Evolutionary conservation across 2,113 vertebrate species (phyloP).

Genomic region (Melanerpes formicivorus): DNA sequence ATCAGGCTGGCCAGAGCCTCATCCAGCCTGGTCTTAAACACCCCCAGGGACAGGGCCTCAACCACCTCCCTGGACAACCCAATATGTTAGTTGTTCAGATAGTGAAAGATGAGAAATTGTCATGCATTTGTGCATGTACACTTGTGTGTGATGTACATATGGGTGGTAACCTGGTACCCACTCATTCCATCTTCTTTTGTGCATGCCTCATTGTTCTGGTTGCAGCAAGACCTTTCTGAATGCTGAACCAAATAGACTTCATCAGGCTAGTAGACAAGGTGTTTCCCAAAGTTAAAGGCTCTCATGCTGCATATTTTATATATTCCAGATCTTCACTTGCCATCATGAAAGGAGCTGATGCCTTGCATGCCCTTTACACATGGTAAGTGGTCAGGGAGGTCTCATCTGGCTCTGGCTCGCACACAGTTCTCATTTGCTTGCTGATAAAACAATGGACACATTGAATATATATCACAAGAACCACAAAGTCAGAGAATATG

Average conservation of each 20-base stretch:
- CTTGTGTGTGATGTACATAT: fast-evolving
- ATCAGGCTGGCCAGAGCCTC: no score
- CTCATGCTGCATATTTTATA: not conserved
- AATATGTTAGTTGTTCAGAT: not conserved
- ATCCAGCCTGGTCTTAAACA: no score
- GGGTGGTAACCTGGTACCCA: not conserved
- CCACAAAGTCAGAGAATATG: not conserved
- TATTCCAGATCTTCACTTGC: not conserved
- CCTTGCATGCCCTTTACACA: not conserved
- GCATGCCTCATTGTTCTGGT: not conserved
- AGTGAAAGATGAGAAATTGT: not conserved
- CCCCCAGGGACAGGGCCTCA: no score
- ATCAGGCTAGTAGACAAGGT: not conserved
- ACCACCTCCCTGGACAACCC: no score
- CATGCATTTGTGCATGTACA: fast-evolving
- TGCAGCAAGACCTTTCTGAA: not conserved
- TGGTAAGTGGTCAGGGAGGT: not conserved
- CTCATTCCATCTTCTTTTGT: not conserved
- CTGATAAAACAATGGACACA: not conserved
- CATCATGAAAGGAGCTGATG: not conserved
- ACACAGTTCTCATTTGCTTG: not conserved
- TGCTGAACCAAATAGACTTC: not conserved
- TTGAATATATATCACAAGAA: not conserved
- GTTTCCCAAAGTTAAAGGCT: not conserved
- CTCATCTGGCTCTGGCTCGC: no score